phyloP scores from a whole-genome alignment of 2,797 vertebrate genomes.

The Malurus splendens region DNA sequence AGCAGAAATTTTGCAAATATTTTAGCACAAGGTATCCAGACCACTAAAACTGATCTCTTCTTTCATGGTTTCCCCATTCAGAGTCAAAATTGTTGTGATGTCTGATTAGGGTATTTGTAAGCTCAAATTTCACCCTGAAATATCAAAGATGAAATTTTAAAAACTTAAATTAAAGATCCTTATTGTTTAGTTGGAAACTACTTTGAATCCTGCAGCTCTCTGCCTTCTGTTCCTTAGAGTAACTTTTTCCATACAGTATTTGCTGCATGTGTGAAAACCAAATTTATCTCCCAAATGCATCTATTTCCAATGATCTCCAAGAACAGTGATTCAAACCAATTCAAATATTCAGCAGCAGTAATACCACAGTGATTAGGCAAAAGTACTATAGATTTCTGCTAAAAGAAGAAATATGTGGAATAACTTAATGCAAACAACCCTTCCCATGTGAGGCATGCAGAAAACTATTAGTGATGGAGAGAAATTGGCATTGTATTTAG shows the following conservation, averaged over 20 bases:
- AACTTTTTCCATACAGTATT: neutral
- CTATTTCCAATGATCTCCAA: conserved; percentile 10
- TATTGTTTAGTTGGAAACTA: neutral
- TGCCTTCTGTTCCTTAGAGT: neutral
- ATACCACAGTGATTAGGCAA: neutral
- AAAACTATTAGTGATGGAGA: neutral
- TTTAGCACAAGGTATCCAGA: neutral
- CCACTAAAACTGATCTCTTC: neutral
- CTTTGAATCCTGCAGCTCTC: neutral
- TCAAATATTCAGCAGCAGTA: neutral
- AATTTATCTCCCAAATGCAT: conserved; percentile 11
- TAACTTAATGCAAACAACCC: neutral
- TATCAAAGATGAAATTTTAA: neutral
- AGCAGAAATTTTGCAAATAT: neutral
- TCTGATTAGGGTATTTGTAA: neutral
- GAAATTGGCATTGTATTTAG: neutral
- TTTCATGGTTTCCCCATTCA: neutral
- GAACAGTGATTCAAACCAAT: neutral
- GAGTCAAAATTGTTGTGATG: neutral
- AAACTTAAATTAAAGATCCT: neutral
- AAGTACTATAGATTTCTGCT: neutral
- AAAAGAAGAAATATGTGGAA: conserved; percentile 5
- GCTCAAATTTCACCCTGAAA: neutral
- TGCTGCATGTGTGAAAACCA: conserved; percentile 7
- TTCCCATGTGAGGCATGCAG: neutral